These are phyloP conservation scores for Lithophane semibrunnea DNA, from an alignment of 2,888 invertebrate genomes.

Conservation along the genomic window DNA sequence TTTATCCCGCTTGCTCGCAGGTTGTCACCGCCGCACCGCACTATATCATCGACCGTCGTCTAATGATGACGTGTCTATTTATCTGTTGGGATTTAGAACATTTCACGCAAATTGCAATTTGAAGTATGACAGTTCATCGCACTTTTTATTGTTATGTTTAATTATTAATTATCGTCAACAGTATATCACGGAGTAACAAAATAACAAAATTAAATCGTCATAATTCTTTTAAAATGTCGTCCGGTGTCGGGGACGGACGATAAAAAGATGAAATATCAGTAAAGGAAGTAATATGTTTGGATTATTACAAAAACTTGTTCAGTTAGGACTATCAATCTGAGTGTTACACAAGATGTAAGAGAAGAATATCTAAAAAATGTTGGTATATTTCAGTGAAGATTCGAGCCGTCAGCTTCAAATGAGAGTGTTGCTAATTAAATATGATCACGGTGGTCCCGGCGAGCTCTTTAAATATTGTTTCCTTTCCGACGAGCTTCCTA, in stretches of 20 bases:
- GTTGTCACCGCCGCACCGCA: slow-evolving; percentile 82
- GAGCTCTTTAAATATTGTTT: slow-evolving; percentile 63
- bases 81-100: slow-evolving; percentile 80
- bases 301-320: slow-evolving; percentile 65
- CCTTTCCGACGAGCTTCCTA: slow-evolving; percentile 51
- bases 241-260: slow-evolving; percentile 62
- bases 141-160: slow-evolving; percentile 75
- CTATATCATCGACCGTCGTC: slow-evolving; percentile 86
- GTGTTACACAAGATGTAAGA: slow-evolving; percentile 57
- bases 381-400: slow-evolving; percentile 57
- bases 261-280: slow-evolving; percentile 69
- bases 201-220: slow-evolving; percentile 66
- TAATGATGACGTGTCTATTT: slow-evolving; percentile 87
- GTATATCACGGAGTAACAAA: slow-evolving; percentile 59
- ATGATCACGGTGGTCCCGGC: slow-evolving; percentile 62
- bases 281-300: slow-evolving; percentile 69
- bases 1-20: slow-evolving; percentile 75
- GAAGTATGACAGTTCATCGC: slow-evolving; percentile 81
- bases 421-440: slow-evolving; percentile 65
- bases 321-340: slow-evolving; percentile 62
- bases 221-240: slow-evolving; percentile 66
- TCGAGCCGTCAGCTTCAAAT: slow-evolving; percentile 55
- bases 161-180: slow-evolving; percentile 71
- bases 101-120: slow-evolving; percentile 82
- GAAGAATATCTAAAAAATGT: slow-evolving; percentile 51